phyloP scores from a whole-genome alignment of 1,140 invertebrate species.

The Anastatus disparis region DNA sequence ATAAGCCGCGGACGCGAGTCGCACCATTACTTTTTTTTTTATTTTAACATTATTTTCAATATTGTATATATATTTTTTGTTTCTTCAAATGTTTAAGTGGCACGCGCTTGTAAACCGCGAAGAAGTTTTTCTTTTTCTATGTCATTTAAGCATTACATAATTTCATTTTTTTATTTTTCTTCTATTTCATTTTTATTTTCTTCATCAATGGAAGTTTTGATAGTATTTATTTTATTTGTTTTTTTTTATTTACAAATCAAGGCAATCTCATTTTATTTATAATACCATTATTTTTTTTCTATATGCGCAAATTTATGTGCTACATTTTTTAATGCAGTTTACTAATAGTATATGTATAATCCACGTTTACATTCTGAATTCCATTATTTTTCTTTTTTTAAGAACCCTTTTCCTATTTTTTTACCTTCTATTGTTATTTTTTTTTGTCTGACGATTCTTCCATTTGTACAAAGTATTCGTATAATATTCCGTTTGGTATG shows the following conservation, averaged over 20 bases:
- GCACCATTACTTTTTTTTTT: background rate
- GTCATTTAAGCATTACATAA: background rate
- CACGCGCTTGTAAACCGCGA: conserved; percentile 12
- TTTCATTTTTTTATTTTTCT: background rate
- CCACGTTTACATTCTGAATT: background rate
- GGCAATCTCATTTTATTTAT: conserved; percentile 54
- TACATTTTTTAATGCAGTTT: no score
- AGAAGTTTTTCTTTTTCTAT: conserved; percentile 1
- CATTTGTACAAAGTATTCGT: conserved; percentile 34
- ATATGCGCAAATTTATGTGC: no score
- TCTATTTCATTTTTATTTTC: background rate
- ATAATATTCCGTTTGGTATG: conserved; percentile 14
- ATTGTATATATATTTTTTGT: background rate
- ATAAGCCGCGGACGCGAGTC: conserved; percentile 56
- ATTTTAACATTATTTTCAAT: background rate
- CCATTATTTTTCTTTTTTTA: background rate
- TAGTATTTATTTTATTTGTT: conserved; percentile 54
- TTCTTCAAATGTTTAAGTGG: background rate
- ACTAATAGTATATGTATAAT: background rate
- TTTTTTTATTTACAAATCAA: conserved; percentile 64
- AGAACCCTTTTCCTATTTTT: background rate
- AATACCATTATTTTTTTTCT: no score
- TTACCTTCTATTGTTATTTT: background rate
- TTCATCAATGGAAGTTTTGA: conserved; percentile 58
- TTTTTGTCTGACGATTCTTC: conserved; percentile 4